A percentile compares a stretch with the other conserved stretches of the same genome.
These are phyloP conservation scores for Puntigrus tetrazona DNA, from an alignment of 2,113 vertebrate genomes.

Conservation along the genomic window DNA sequence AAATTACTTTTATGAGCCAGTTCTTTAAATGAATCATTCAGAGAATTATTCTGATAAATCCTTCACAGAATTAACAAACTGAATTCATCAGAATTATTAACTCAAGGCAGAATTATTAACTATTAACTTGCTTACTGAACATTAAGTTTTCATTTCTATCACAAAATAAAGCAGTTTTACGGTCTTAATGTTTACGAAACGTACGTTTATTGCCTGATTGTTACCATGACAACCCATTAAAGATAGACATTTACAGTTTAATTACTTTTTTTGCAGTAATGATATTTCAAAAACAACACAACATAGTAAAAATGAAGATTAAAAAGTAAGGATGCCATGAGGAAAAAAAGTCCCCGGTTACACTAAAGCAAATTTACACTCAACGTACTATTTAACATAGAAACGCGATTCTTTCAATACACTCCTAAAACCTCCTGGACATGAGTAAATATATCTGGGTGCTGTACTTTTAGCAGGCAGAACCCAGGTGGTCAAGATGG, in stretches of 20 bases:
- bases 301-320: background rate
- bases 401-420: background rate
- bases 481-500: slow-evolving; percentile 38
- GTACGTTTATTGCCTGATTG: background rate
- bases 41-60: background rate
- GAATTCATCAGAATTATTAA: background rate
- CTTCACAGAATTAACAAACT: background rate
- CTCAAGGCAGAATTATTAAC: too few relatives aligned
- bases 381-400: background rate
- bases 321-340: background rate
- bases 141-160: background rate
- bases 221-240: background rate
- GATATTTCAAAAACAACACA: background rate
- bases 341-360: background rate
- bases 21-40: background rate
- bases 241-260: background rate
- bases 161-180: background rate
- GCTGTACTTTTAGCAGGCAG: background rate
- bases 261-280: background rate
- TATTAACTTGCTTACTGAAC: background rate
- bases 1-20: background rate
- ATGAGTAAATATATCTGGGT: background rate
- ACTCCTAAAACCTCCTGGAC: background rate
- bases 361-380: background rate
- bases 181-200: background rate